Evolutionary conservation across 2,888 invertebrate species (phyloP).

Genomic region (Cacoxenus indagator): DNA sequence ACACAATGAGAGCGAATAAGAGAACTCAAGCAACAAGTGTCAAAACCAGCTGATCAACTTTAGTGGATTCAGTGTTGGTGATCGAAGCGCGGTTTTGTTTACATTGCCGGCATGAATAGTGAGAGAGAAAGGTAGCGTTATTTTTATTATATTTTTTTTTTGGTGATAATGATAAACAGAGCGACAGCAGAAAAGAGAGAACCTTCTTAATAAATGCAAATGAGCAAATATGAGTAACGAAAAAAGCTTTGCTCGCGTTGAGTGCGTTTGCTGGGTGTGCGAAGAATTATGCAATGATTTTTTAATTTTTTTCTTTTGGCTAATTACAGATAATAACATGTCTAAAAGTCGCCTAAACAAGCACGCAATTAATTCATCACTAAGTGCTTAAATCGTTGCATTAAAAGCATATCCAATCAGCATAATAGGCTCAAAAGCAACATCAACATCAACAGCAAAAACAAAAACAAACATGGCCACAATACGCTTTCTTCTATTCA

Average conservation of each 20-base stretch:
- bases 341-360: constrained; percentile 21
- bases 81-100: constrained; percentile 31
- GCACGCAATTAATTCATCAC: background rate
- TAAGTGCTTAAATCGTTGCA: constrained; percentile 26
- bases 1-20: background rate
- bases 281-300: background rate
- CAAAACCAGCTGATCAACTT: constrained; percentile 52
- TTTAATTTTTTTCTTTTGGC: background rate
- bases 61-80: constrained; percentile 4
- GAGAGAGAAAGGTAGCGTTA: background rate
- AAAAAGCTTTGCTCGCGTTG: background rate
- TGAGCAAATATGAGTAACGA: background rate
- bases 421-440: constrained; percentile 29
- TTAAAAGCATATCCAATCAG: constrained; percentile 34
- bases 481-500: constrained; percentile 37
- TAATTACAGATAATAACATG: constrained; percentile 50
- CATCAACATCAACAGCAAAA: constrained; percentile 28
- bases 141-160: no score
- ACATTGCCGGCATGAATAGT: no score
- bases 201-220: background rate
- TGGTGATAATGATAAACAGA: no score
- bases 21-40: constrained; percentile 48
- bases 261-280: background rate
- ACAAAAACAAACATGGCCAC: constrained; percentile 44
- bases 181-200: no score